Evolutionary conservation across 2,113 vertebrate genomes (phyloP), one percentile per base, ranked within the genome.

Genomic region (Mohoua ochrocephala): DNA sequence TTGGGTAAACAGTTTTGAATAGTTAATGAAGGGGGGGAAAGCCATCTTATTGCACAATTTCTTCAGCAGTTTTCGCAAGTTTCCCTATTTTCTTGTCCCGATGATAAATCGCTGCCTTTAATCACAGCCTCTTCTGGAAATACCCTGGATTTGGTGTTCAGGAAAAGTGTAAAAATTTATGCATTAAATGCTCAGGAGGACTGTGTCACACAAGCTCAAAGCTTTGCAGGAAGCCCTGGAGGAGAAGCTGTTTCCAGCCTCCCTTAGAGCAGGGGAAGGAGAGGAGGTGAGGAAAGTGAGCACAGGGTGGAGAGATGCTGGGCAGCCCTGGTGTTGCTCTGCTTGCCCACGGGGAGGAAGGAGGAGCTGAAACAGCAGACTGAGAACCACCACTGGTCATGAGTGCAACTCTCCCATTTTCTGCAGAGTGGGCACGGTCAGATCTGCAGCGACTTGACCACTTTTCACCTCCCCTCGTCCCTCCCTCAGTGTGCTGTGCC

Each of bases 1-100:
- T 91, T 94, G 77, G 59, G 71, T 73, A 93, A 93, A 93, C 50
- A 91, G 54, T 84, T 96, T 80, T 84, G 71, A 97, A 86, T 74
- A 93, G 71, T 31, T 90, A 54, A 91, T 74, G 68, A 93, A 65
- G 16, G 10, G 20, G 30, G 30, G 5, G 6, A 31, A 91, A 77
- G 26, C 5, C n/a, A 65, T 57, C 17, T 70, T 65, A 80, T 64
- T 70, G 26, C 31, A 65, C 11, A 86, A 47, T 83, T 88, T 68
- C 21, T 87, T 85, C 39, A 70, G 7, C 15, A 37, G n/a, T 70
- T 91, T 89, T 70, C 42, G 27, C 15, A 50, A 8, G 6, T 73
- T 78, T 68, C 57, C 15, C 2, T 76, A 73, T 83, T 83, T 92
- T 6, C 0, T 54, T 67, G 26, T 52, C 26, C 35, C 45, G 75